Percentiles rank a stretch among this genome's conserved stretches.
These are phyloP conservation scores for Brachypterus glaber DNA, from an alignment of 2,888 invertebrate species.

Conservation along the genomic window DNA sequence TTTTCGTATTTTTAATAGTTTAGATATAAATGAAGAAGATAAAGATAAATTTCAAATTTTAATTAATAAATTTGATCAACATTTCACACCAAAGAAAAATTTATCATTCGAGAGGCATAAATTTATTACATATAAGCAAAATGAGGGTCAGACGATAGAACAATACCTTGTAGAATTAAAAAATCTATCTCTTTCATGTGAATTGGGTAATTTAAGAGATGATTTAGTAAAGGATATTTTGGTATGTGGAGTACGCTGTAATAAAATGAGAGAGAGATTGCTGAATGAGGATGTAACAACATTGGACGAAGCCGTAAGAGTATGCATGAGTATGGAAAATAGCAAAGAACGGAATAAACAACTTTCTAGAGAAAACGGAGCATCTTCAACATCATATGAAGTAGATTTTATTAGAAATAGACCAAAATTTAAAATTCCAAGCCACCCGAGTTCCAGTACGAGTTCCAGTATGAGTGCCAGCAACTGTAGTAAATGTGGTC, in stretches of 20 bases:
- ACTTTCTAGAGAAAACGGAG: too few species aligned
- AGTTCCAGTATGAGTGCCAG: too few species aligned
- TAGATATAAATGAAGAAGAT: background rate
- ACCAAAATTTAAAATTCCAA: too few species aligned
- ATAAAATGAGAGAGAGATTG: conserved; percentile 11
- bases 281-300: conserved; percentile 7
- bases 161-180: conserved; percentile 9
- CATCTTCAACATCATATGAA: too few species aligned
- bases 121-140: conserved; percentile 7
- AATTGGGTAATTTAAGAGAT: conserved; percentile 4
- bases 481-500: too few species aligned
- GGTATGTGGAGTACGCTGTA: conserved; percentile 5
- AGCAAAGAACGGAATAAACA: conserved; percentile 8
- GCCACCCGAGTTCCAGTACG: too few species aligned
- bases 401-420: too few species aligned
- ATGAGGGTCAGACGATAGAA: conserved; percentile 6
- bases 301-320: conserved; percentile 7
- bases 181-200: conserved; percentile 4
- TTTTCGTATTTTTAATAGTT: conserved; percentile 3
- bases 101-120: conserved; percentile 10
- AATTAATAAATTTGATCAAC: conserved; percentile 2
- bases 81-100: conserved; percentile 7
- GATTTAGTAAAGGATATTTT: conserved; percentile 3
- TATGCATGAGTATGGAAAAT: conserved; percentile 15
- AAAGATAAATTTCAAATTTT: conserved; percentile 3